A percentile compares a stretch with the other conserved stretches of the same genome.
Conservation (phyloP, 2,797 vertebrate genomes). For the Lithobates sylvaticus region DNA sequence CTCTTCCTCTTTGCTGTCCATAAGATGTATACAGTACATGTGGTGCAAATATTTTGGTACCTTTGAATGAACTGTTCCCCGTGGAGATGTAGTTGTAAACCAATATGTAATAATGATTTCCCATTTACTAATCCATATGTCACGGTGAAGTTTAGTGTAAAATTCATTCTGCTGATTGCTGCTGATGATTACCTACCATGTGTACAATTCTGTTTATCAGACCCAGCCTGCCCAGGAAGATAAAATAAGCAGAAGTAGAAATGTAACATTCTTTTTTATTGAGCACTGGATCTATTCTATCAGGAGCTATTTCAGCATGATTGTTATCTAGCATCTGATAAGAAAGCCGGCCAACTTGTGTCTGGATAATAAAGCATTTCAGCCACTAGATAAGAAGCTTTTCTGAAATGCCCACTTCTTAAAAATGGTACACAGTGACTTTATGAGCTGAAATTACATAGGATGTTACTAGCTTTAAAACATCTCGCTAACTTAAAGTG, state of each 20-base stretch:
- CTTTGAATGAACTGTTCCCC: constrained; percentile 7
- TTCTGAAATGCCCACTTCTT: constrained; percentile 58
- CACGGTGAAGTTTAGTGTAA: constrained; percentile 47
- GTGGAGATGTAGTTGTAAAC: constrained; percentile 18
- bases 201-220: constrained; percentile 50
- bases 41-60: not conserved
- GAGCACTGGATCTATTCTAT: constrained; percentile 59
- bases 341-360: constrained; percentile 49
- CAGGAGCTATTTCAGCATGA: constrained; percentile 58
- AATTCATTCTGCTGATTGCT: constrained; percentile 31
- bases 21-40: not conserved
- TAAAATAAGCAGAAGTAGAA: constrained; percentile 55
- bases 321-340: constrained; percentile 61
- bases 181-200: constrained; percentile 46
- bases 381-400: constrained; percentile 57
- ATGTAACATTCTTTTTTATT: constrained; percentile 57
- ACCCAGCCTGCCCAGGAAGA: constrained; percentile 40
- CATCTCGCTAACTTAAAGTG: constrained; percentile 17
- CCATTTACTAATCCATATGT: constrained; percentile 53
- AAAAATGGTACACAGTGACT: constrained; percentile 45
- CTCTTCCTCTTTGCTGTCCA: not conserved
- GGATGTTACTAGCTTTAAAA: constrained; percentile 40
- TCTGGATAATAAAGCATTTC: constrained; percentile 60
- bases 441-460: constrained; percentile 54
- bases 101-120: constrained; percentile 55